Conservation (phyloP, 37 sponge, comb jelly and placozoan genomes). For the Beroe ovata region DNA sequence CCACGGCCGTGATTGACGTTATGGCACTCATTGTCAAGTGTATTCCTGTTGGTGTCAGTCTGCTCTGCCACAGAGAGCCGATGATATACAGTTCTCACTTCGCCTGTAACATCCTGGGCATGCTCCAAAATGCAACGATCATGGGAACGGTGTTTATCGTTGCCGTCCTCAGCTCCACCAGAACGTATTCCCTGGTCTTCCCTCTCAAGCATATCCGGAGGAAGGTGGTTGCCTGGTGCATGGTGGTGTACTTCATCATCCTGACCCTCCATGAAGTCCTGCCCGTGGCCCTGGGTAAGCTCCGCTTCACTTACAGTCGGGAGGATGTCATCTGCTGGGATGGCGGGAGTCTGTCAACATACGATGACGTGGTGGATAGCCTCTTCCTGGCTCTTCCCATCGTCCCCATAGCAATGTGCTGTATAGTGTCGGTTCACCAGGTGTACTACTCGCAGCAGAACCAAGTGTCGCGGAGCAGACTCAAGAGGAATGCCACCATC, state of each 20-base stretch:
- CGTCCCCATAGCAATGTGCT: constrained; percentile 16
- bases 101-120: background rate
- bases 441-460: background rate
- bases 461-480: constrained; percentile 11
- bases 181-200: constrained; percentile 41
- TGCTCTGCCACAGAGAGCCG: constrained; percentile 15
- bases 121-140: constrained; percentile 29
- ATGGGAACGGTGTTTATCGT: constrained; percentile 29
- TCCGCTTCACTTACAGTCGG: constrained; percentile 21
- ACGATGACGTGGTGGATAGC: constrained; percentile 21
- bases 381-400: constrained; percentile 42
- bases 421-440: constrained; percentile 1
- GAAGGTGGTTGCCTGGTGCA: background rate
- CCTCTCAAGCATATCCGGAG: background rate
- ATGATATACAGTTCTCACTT: background rate
- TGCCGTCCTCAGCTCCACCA: constrained; percentile 29
- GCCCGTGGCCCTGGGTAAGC: background rate
- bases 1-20: constrained; percentile 28
- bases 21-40: constrained; percentile 14
- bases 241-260: constrained; percentile 17
- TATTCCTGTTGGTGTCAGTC: constrained; percentile 1
- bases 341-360: background rate
- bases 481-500: constrained; percentile 12
- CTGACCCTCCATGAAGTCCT: constrained; percentile 3
- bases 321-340: constrained; percentile 63